A percentile compares a stretch with the other conserved stretches of the same genome.
Evolutionary conservation across 2,797 vertebrate species (phyloP).

Genomic region (Sebastolobus alascanus): DNA sequence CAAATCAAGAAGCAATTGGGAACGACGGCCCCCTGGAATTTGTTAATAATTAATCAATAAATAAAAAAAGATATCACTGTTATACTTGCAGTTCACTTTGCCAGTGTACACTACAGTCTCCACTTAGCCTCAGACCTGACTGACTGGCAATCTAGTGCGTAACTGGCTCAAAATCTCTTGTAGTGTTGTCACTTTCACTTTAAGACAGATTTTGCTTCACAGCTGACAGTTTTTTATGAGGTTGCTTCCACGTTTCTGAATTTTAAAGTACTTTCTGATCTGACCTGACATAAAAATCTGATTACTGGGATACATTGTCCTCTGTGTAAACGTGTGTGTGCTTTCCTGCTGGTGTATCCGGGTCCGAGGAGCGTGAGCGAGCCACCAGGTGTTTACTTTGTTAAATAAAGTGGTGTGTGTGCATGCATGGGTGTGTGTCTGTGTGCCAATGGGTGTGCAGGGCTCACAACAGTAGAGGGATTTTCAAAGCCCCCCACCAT

Average conservation of each 20-base stretch:
- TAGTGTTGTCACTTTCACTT: constrained; percentile 1
- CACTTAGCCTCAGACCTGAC: constrained; percentile 10
- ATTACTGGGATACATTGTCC: background rate
- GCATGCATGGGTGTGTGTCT: constrained; percentile 1
- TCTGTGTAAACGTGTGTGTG: constrained; percentile 24
- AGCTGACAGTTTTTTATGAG: constrained; percentile 1
- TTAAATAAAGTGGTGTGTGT: constrained; percentile 49
- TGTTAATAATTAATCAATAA: background rate
- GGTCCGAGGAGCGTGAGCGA: constrained; percentile 38
- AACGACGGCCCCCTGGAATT: background rate
- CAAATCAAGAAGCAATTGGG: background rate
- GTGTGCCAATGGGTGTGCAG: constrained; percentile 11
- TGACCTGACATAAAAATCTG: background rate
- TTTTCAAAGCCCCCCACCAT: constrained; percentile 10
- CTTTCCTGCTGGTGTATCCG: constrained; percentile 56
- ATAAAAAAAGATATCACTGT: background rate
- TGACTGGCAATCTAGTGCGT: constrained; percentile 10
- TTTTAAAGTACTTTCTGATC: background rate
- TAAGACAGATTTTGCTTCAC: constrained; percentile 13
- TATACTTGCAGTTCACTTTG: background rate
- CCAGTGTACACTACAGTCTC: background rate
- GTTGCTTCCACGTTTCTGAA: background rate
- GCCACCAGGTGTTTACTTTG: constrained; percentile 70
- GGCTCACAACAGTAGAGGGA: constrained; percentile 12
- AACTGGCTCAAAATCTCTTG: background rate